Evolutionary conservation across 1,140 invertebrate species (phyloP).

Genomic region (Maniola jurtina): DNA sequence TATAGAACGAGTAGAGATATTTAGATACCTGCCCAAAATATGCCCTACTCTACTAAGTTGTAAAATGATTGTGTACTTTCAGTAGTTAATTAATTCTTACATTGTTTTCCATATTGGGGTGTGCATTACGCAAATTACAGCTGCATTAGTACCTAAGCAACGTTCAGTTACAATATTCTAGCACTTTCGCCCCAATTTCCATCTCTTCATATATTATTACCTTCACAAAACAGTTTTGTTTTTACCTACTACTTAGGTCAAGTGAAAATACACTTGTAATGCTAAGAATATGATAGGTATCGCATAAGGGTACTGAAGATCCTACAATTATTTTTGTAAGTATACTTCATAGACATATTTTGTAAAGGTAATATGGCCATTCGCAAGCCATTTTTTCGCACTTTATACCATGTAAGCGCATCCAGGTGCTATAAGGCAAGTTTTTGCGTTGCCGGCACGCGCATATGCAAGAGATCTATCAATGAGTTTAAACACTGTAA

Average conservation of each 20-base stretch:
- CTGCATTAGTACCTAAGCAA: neutral
- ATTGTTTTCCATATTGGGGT: neutral
- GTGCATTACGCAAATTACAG: neutral
- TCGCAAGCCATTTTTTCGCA: conserved; percentile 1
- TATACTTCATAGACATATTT: too few species aligned
- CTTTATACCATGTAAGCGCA: neutral
- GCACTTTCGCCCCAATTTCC: neutral
- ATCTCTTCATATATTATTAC: too few species aligned
- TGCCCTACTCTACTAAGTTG: neutral
- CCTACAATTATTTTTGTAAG: too few species aligned
- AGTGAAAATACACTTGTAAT: too few species aligned
- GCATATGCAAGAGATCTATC: conserved; percentile 51
- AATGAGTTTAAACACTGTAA: conserved; percentile 51
- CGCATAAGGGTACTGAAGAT: too few species aligned
- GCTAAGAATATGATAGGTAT: too few species aligned
- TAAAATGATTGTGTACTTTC: neutral
- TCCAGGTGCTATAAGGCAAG: conserved; percentile 30
- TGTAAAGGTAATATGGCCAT: too few species aligned
- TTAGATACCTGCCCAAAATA: too few species aligned
- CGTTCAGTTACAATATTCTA: neutral
- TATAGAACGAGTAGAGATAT: too few species aligned
- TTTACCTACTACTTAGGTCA: too few species aligned
- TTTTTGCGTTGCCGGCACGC: conserved; percentile 41
- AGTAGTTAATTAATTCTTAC: neutral
- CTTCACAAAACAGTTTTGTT: too few species aligned